Percentiles rank a stretch among this genome's conserved stretches.
These are phyloP conservation scores for Drosophila arawakana DNA, from an alignment of 1,140 invertebrate species.

Conservation along the genomic window DNA sequence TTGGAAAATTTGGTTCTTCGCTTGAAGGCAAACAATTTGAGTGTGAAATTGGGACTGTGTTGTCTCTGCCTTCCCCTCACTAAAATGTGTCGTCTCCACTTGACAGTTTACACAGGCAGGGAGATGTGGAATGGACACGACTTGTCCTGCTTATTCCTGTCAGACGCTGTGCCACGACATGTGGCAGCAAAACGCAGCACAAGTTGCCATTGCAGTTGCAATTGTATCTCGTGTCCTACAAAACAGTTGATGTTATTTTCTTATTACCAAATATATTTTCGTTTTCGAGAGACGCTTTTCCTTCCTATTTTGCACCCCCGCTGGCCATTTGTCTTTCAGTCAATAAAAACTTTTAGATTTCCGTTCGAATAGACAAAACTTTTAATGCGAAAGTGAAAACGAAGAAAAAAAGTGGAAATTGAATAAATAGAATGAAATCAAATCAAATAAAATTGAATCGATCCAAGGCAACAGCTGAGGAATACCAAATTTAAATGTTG, in stretches of 20 bases:
- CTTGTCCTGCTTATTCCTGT: slow-evolving; percentile 32
- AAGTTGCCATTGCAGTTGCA: slow-evolving; percentile 36
- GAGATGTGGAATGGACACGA: background rate
- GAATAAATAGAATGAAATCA: slow-evolving; percentile 37
- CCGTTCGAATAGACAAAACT: slow-evolving; percentile 76
- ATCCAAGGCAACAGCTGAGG: slow-evolving; percentile 46
- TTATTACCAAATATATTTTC: slow-evolving; percentile 62
- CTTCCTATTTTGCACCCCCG: too few species aligned
- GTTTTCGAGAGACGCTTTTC: slow-evolving; percentile 44
- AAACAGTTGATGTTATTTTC: slow-evolving; percentile 48
- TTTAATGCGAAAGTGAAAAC: slow-evolving; percentile 67
- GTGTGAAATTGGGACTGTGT: slow-evolving; percentile 78
- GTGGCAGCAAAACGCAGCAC: slow-evolving; percentile 73
- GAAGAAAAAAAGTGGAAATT: slow-evolving; percentile 28
- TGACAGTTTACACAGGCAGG: background rate
- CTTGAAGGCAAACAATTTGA: slow-evolving; percentile 50
- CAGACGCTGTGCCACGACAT: slow-evolving; percentile 45
- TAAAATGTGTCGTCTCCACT: background rate
- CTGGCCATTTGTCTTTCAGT: slow-evolving; percentile 59
- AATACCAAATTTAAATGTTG: slow-evolving; percentile 68
- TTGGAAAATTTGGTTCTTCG: slow-evolving; percentile 45
- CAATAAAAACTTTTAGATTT: slow-evolving; percentile 80
- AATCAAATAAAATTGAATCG: slow-evolving; percentile 66
- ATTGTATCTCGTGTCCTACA: slow-evolving; percentile 12
- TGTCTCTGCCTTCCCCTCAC: slow-evolving; percentile 15